Evolutionary conservation across 2,888 invertebrate species (phyloP).

Genomic region (Sinhomidia bicolor): DNA sequence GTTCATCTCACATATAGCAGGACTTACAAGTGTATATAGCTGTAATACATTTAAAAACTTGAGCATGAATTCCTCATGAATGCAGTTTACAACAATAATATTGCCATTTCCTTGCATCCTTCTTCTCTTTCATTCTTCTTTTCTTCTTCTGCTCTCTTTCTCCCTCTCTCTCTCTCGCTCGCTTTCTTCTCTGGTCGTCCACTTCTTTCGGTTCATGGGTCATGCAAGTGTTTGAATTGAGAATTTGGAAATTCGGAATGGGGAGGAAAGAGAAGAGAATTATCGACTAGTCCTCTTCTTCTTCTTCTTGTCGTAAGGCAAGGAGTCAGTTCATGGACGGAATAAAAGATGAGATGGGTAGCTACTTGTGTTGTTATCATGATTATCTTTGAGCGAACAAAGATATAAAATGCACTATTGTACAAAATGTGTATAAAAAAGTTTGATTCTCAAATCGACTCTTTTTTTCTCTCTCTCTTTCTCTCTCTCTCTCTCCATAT

Average conservation of each 20-base stretch:
- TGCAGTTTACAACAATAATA: constrained; percentile 65
- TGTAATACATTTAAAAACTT: no score
- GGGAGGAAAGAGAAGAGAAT: background rate
- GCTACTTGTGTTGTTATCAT: constrained; percentile 14
- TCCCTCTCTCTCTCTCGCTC: background rate
- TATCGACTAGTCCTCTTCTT: background rate
- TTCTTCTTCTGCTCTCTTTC: background rate
- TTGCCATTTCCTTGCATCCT: constrained; percentile 50
- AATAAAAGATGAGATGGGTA: constrained; percentile 44
- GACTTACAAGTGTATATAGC: no score
- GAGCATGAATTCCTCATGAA: no score
- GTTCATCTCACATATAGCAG: no score
- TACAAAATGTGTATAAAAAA: constrained; percentile 1
- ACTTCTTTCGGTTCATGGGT: constrained; percentile 47
- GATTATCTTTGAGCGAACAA: constrained; percentile 36
- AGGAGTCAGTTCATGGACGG: constrained; percentile 55
- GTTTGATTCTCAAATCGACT: background rate
- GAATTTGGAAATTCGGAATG: constrained; percentile 24
- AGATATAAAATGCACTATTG: constrained; percentile 46
- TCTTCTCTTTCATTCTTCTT: background rate
- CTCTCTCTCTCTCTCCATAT: background rate
- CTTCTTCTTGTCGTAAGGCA: background rate
- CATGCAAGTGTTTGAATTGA: constrained; percentile 52
- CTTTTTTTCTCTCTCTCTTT: background rate
- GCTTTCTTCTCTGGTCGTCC: no score